Evolutionary conservation across 2,797 vertebrate genomes (phyloP).

Genomic region (Hyperoplus lanceolatus): DNA sequence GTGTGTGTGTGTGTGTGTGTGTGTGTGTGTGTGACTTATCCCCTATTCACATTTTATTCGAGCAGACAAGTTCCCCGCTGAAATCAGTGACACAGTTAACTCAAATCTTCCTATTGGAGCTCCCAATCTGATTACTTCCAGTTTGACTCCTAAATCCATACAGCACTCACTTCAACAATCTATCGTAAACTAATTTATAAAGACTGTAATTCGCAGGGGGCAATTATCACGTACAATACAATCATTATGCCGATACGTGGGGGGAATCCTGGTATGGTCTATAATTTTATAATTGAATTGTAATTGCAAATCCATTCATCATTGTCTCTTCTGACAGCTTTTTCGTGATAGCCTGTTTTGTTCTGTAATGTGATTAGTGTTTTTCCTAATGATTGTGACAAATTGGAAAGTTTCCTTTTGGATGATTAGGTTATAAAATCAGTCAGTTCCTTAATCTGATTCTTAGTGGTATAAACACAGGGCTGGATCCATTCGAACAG

Average conservation of each 20-base stretch:
- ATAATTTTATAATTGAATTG: constrained; percentile 51
- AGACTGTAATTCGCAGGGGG: constrained; percentile 46
- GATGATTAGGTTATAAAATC: constrained; percentile 36
- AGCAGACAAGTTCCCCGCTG: background rate
- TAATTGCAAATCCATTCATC: constrained; percentile 61
- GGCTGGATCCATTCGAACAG: constrained; percentile 13
- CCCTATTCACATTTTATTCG: background rate
- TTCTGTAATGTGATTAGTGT: constrained; percentile 47
- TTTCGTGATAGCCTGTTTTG: constrained; percentile 8
- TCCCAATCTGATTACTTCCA: constrained; percentile 19
- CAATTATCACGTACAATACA: constrained; percentile 51
- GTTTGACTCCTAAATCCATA: constrained; percentile 35
- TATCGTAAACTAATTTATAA: constrained; percentile 53
- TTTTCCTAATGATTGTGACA: constrained; percentile 45
- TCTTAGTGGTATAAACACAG: constrained; percentile 32
- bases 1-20: background rate
- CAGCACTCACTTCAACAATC: constrained; percentile 30
- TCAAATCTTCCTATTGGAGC: background rate
- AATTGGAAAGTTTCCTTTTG: constrained; percentile 45
- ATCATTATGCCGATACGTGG: constrained; percentile 16
- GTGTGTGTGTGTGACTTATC: background rate
- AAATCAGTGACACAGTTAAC: background rate
- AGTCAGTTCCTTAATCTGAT: constrained; percentile 12
- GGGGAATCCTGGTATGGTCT: constrained; percentile 9
- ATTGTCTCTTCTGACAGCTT: constrained; percentile 37